phyloP scores from a whole-genome alignment of 2,113 vertebrate genomes.

The Oceanites oceanicus region DNA sequence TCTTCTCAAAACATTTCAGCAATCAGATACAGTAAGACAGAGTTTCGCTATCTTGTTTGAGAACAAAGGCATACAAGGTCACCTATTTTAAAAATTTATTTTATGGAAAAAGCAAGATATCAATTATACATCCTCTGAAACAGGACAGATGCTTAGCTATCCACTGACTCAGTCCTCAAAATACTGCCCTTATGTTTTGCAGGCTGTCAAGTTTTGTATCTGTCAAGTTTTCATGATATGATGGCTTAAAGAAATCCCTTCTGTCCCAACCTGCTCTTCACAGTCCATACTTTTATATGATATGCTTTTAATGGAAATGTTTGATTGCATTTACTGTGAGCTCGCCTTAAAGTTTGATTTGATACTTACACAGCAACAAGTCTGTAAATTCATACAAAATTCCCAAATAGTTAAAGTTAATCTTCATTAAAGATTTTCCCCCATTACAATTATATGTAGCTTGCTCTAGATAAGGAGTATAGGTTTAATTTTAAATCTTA shows the following conservation, averaged over 20 bases:
- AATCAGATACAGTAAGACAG: background rate
- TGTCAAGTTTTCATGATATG: background rate
- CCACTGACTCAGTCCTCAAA: background rate
- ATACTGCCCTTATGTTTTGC: background rate
- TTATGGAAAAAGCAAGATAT: background rate
- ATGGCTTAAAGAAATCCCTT: background rate
- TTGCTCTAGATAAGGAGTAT: background rate
- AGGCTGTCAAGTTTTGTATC: background rate
- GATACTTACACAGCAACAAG: background rate
- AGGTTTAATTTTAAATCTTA: background rate
- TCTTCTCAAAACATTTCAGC: background rate
- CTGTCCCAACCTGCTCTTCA: background rate
- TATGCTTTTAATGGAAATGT: background rate
- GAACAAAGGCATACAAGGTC: background rate
- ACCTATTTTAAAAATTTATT: background rate
- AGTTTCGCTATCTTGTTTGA: background rate
- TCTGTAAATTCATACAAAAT: background rate
- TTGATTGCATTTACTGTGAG: background rate
- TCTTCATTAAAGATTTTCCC: background rate
- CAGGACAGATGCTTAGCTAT: background rate
- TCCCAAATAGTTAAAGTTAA: background rate
- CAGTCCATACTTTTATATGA: background rate
- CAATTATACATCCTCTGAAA: background rate
- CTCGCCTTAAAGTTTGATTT: background rate
- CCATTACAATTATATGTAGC: background rate